A percentile compares a stretch with the other conserved stretches of the same genome.
Conservation (phyloP, 2,888 invertebrate species). For the Drosophila lacicola region DNA sequence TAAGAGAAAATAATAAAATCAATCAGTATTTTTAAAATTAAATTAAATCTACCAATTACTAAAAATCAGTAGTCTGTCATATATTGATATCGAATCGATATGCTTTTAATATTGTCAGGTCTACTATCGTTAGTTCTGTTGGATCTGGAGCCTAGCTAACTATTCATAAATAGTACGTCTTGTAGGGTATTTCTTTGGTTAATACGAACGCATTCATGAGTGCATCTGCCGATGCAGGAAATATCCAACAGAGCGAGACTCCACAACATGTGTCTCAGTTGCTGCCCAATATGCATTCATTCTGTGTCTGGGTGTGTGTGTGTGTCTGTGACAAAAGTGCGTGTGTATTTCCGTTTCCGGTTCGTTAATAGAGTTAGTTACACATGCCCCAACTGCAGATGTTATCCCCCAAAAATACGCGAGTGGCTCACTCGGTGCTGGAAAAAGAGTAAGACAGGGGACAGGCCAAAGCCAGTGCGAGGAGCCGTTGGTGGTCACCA, state of each 20-base stretch:
- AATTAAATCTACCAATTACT: no score
- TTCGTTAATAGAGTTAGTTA: constrained; percentile 83
- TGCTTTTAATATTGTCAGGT: no score
- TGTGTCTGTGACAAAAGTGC: constrained; percentile 28
- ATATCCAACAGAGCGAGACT: constrained; percentile 35
- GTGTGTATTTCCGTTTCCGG: constrained; percentile 76
- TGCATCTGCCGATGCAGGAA: background rate
- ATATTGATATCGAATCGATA: no score
- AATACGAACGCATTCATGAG: background rate
- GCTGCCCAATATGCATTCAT: constrained; percentile 28
- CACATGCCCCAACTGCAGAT: constrained; percentile 63
- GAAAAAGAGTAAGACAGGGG: background rate
- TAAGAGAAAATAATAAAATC: no score
- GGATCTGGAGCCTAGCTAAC: no score
- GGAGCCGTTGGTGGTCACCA: constrained; percentile 26
- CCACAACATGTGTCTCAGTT: constrained; percentile 55
- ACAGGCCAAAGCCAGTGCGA: background rate
- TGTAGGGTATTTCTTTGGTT: constrained; percentile 5
- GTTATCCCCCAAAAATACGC: constrained; percentile 37
- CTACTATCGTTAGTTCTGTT: no score
- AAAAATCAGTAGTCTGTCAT: no score
- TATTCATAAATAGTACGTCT: background rate
- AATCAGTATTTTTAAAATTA: no score
- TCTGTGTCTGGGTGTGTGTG: constrained; percentile 19
- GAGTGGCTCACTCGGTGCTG: constrained; percentile 39